phyloP scores from a whole-genome alignment of 2,888 invertebrate species.

The Erpobdella octoculata region DNA sequence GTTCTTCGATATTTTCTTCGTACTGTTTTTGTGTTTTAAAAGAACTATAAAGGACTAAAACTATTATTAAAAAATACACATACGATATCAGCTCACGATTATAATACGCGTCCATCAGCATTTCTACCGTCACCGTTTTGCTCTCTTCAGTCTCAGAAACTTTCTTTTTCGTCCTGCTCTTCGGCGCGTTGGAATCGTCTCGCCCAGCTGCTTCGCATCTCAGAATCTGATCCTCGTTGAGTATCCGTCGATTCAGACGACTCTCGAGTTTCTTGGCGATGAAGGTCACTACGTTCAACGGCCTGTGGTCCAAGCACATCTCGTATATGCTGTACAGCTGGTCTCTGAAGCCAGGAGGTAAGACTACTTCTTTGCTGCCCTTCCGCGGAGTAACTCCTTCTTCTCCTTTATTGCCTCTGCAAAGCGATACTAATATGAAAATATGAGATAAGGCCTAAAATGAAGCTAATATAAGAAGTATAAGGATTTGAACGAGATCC shows the following conservation, averaged over 20 bases:
- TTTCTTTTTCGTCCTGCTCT: not conserved
- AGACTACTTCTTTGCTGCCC: no score
- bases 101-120: not conserved
- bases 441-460: no score
- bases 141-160: not conserved
- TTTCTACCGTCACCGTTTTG: not conserved
- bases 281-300: not conserved
- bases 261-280: constrained; percentile 18
- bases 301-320: not conserved
- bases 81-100: no score
- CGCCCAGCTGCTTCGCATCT: not conserved
- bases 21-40: no score
- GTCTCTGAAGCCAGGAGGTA: not conserved
- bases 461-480: no score
- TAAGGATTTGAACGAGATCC: no score
- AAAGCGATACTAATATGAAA: no score
- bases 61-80: no score
- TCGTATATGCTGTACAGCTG: not conserved
- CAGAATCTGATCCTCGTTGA: not conserved
- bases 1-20: no score
- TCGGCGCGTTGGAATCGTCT: not conserved
- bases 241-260: not conserved
- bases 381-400: no score
- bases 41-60: no score
- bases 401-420: no score